Evolutionary conservation across 2,797 vertebrate genomes (phyloP).

Genomic region (Cyprinella venusta): DNA sequence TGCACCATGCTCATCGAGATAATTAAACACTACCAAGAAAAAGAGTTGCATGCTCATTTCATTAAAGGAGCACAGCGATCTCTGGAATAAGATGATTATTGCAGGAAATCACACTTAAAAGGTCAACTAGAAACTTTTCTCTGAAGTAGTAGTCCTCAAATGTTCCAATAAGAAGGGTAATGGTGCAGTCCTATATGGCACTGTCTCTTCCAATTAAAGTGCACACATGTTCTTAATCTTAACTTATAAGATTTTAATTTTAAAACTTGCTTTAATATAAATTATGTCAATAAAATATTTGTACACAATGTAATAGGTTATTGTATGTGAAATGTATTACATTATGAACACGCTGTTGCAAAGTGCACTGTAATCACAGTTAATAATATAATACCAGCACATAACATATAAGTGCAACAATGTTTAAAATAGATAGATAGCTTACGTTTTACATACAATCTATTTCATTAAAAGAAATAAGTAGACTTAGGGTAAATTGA

Average conservation of each 20-base stretch:
- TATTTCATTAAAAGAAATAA: too few relatives aligned
- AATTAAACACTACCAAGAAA: slow-evolving; percentile 55
- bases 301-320: neutral
- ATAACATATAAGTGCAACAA: too few relatives aligned
- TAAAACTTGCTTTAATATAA: neutral
- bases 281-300: neutral
- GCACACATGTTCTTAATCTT: neutral
- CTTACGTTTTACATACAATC: too few relatives aligned
- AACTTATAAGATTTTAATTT: neutral
- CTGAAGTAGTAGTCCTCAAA: slow-evolving; percentile 30
- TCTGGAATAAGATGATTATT: slow-evolving; percentile 59
- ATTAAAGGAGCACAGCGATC: slow-evolving; percentile 53
- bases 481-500: too few relatives aligned
- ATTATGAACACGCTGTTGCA: neutral
- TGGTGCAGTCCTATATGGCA: neutral
- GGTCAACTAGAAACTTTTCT: slow-evolving; percentile 52
- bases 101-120: slow-evolving; percentile 56
- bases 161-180: neutral
- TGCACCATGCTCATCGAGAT: slow-evolving; percentile 32
- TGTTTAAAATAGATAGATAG: too few relatives aligned
- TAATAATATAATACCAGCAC: neutral
- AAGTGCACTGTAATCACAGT: neutral
- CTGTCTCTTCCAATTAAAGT: neutral
- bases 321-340: neutral
- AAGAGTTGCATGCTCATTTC: slow-evolving; percentile 48